Evolutionary conservation across 1,140 invertebrate genomes (phyloP), one percentile per base, ranked within the genome.

Genomic region (Bilobella aurantiaca): DNA sequence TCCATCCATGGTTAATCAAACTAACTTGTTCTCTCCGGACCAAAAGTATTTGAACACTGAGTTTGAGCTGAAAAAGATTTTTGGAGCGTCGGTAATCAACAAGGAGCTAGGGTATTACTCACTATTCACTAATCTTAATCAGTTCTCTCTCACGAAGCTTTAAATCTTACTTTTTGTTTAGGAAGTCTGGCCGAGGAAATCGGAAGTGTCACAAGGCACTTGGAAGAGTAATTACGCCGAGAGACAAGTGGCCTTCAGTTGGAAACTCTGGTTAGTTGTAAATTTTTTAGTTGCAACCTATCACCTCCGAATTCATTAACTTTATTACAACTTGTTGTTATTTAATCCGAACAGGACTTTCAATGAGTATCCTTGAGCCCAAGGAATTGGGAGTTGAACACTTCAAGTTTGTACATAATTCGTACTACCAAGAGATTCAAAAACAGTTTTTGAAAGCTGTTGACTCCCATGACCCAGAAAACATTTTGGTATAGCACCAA

Each of bases 61-160:
- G 62, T 89, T 90, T 79, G 92, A 95, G 79, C 78, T 93, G 67
- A 87, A 85, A 65, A 84, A 84, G 73, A 88, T 91, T 71, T 94
- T 94, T 82, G 91, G 91, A 3, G 85, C 86, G 12, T 87, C 86
- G 76, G 85, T 88, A 62, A 81, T 90, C 21, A 84, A 87, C 75
- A 79, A 80, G 61, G 85, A 87, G 73, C 81, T 84, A 73, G 80
- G 76, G 82, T 86, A n/a, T 32, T 23, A 63, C 2, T 31, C 12
- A n/a, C 5, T 64, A 42, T 46, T 42, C 25, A 8, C 34, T 47
- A 3, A 23, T 56, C 16, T 49, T 62, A 21, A 64, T 66, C 46
- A 47, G 42, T 67, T 64, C 58, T 16, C 25, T 63, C 14, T 47
- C 8, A 5, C 3, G n/a, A 25, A 21, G 37, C 23, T 53, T 71